Conservation (phyloP, 2,113 vertebrate species). For the Pseudorectes ferrugineus region DNA sequence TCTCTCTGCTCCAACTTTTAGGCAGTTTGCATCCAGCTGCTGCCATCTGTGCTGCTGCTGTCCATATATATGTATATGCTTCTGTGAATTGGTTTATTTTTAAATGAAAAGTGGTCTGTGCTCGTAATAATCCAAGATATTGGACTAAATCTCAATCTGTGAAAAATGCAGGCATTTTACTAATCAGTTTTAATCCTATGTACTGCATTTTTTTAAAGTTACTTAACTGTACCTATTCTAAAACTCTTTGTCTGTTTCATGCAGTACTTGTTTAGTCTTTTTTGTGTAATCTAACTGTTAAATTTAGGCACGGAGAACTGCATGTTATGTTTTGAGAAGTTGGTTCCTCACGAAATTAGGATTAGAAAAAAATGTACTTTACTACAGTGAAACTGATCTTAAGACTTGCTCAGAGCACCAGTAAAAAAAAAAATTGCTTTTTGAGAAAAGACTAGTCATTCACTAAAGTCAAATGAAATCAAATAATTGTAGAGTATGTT, state of each 20-base stretch:
- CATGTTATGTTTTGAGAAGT: constrained; percentile 60
- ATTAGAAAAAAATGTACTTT: constrained; percentile 43
- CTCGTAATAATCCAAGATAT: not conserved
- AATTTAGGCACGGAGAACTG: constrained; percentile 50
- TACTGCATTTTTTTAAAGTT: not conserved
- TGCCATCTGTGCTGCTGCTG: constrained; percentile 17
- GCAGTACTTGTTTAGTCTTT: constrained; percentile 70
- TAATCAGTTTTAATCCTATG: not conserved
- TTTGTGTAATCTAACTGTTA: constrained; percentile 38
- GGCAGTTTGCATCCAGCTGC: constrained; percentile 24
- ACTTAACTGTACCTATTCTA: constrained; percentile 34
- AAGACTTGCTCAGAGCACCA: constrained; percentile 5
- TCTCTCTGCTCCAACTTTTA: not conserved
- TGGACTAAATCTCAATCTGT: constrained; percentile 46
- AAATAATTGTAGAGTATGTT: not conserved
- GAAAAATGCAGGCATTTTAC: constrained; percentile 61
- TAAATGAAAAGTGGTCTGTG: not conserved
- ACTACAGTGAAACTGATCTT: constrained; percentile 67
- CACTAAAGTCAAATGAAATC: not conserved
- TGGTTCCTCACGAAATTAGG: constrained; percentile 41
- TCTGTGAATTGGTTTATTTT: constrained; percentile 16
- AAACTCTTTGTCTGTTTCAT: constrained; percentile 66
- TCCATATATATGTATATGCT: not conserved
- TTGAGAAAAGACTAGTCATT: not conserved
- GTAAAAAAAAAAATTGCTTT: not conserved